phyloP scores from a whole-genome alignment of 2,888 invertebrate genomes.

The Seira sanloemensis region DNA sequence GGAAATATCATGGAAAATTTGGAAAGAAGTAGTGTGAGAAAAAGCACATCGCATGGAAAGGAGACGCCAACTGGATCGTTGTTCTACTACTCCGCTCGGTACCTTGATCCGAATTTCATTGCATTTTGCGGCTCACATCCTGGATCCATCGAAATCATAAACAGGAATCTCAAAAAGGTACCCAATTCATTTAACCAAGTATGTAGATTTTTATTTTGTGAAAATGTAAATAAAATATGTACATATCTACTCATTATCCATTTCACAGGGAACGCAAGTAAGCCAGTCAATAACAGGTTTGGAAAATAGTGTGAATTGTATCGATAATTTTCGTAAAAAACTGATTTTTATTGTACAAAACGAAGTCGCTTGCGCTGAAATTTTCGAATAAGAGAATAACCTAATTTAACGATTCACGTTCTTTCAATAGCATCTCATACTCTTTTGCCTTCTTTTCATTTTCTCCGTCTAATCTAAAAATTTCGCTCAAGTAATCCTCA shows the following conservation, averaged over 20 bases:
- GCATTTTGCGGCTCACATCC: conserved; percentile 81
- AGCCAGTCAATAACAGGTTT: conserved; percentile 79
- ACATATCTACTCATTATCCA: no score
- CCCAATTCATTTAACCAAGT: no score
- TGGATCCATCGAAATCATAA: conserved; percentile 81
- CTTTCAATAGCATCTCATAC: background rate
- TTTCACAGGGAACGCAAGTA: conserved; percentile 77
- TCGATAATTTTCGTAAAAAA: conserved; percentile 75
- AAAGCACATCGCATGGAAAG: background rate
- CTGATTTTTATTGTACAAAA: conserved; percentile 34
- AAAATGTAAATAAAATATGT: no score
- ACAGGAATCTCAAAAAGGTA: conserved; percentile 79
- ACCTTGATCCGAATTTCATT: conserved; percentile 76
- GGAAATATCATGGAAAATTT: conserved; percentile 2
- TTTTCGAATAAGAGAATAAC: conserved; percentile 38
- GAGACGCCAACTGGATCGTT: conserved; percentile 27
- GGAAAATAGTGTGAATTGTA: conserved; percentile 79
- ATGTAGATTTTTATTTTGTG: background rate
- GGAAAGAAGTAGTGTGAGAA: background rate
- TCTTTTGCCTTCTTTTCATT: conserved; percentile 21
- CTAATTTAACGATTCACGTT: background rate
- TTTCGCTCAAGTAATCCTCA: conserved; percentile 2
- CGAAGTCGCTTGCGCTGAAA: conserved; percentile 51
- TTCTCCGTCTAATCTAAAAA: conserved; percentile 24
- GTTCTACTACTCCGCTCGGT: conserved; percentile 63